Conservation (phyloP, 2,888 invertebrate genomes). For the Heliconius hortense region DNA sequence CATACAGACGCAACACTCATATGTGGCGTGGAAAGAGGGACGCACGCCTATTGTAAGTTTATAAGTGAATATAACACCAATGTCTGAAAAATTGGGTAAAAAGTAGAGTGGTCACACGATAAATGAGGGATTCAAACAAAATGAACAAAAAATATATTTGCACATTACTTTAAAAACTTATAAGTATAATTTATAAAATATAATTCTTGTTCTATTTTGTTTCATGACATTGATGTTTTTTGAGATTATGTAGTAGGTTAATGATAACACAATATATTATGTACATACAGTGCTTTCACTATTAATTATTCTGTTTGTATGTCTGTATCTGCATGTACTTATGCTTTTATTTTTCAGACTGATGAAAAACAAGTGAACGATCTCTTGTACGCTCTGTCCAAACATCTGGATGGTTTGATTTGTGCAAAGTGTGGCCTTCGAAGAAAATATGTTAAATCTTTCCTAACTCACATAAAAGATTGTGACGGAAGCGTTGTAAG, state of each 20-base stretch:
- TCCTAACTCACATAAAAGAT: conserved; percentile 40
- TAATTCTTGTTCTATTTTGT: no score
- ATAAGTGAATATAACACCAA: neutral
- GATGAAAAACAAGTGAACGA: conserved; percentile 1
- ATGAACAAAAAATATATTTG: no score
- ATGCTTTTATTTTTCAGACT: neutral
- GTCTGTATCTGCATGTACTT: no score
- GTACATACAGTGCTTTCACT: neutral
- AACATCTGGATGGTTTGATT: conserved; percentile 46
- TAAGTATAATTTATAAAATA: no score
- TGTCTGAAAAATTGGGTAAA: neutral
- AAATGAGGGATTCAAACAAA: no score
- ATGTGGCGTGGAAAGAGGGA: conserved; percentile 60
- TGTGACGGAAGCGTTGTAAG: conserved; percentile 41
- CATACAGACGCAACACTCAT: conserved; percentile 54
- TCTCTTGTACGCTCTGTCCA: conserved; percentile 47
- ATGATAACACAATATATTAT: neutral
- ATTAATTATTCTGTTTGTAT: no score
- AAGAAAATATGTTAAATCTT: conserved; percentile 48
- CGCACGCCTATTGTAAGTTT: conserved; percentile 49
- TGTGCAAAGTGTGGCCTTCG: conserved; percentile 50
- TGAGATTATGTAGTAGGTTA: neutral
- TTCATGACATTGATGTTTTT: neutral
- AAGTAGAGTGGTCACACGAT: no score
- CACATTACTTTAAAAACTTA: no score